These are phyloP conservation scores for Ceryle rudis DNA, from an alignment of 2,797 vertebrate species.

Conservation along the genomic window DNA sequence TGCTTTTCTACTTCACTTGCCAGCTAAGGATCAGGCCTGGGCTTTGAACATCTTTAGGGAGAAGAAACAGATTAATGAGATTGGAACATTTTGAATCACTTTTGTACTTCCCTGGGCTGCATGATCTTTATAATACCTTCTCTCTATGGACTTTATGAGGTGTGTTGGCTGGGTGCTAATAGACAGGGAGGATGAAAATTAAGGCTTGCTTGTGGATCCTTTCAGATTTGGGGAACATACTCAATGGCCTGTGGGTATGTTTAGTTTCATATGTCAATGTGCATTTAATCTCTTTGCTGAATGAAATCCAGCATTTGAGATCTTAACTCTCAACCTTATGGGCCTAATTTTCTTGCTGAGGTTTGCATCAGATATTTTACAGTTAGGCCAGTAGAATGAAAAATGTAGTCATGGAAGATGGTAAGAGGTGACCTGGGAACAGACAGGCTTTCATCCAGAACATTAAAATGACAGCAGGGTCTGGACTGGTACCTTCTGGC, in stretches of 20 bases:
- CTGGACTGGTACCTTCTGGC: not conserved
- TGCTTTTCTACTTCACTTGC: conserved; percentile 35
- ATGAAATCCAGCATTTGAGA: not conserved
- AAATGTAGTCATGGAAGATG: not conserved
- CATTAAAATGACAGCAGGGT: rapidly evolving
- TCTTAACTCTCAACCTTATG: not conserved
- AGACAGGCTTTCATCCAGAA: not conserved
- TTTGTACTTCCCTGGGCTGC: conserved; percentile 9
- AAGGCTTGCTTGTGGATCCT: not conserved
- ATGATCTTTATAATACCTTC: not conserved
- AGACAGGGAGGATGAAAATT: not conserved
- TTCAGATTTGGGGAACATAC: not conserved
- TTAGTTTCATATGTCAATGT: not conserved
- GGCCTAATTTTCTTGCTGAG: not conserved
- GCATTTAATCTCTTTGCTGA: not conserved
- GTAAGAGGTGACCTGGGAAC: not conserved
- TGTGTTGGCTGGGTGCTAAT: conserved; percentile 11
- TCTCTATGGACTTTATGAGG: not conserved
- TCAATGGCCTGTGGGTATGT: not conserved
- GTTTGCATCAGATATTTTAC: not conserved
- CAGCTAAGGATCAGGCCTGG: conserved; percentile 37
- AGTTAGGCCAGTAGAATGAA: not conserved
- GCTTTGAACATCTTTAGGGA: conserved; percentile 33
- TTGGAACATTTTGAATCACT: conserved; percentile 44
- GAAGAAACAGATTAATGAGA: conserved; percentile 51